Conservation (phyloP, 1,140 invertebrate genomes). For the Heliothis virescens region DNA sequence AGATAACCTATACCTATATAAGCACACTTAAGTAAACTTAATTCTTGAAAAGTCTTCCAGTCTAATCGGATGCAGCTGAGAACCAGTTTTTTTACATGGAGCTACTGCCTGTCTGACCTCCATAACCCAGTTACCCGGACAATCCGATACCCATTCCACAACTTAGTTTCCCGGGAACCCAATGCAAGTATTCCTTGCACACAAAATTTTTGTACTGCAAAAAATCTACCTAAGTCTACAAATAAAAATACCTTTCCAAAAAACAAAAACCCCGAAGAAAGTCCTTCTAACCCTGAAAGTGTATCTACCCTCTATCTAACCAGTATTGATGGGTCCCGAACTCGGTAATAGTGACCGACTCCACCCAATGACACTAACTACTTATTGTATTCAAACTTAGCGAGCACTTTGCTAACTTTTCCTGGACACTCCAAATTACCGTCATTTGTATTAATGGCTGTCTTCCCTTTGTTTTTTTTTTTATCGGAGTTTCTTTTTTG, state of each 20-base stretch:
- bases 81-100: no score
- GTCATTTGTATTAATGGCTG: conserved; percentile 31
- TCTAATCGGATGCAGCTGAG: no score
- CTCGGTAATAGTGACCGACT: conserved; percentile 32
- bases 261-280: conserved; percentile 10
- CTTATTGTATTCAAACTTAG: conserved; percentile 35
- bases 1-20: no score
- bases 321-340: conserved; percentile 21
- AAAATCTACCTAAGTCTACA: no score
- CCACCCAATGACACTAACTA: conserved; percentile 28
- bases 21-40: no score
- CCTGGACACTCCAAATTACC: neutral
- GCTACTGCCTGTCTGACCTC: no score
- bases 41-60: no score
- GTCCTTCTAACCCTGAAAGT: neutral
- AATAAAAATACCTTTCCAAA: neutral
- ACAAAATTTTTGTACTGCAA: no score
- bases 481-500: neutral
- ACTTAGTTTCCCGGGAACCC: no score
- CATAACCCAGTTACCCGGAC: no score
- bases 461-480: conserved; percentile 10
- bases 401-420: conserved; percentile 28
- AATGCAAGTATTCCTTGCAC: no score
- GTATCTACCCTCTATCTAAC: neutral
- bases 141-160: no score